Percentiles rank a stretch among this genome's conserved stretches.
Evolutionary conservation across 2,113 vertebrate species (phyloP).

Genomic region (Pseudopipra pipra): DNA sequence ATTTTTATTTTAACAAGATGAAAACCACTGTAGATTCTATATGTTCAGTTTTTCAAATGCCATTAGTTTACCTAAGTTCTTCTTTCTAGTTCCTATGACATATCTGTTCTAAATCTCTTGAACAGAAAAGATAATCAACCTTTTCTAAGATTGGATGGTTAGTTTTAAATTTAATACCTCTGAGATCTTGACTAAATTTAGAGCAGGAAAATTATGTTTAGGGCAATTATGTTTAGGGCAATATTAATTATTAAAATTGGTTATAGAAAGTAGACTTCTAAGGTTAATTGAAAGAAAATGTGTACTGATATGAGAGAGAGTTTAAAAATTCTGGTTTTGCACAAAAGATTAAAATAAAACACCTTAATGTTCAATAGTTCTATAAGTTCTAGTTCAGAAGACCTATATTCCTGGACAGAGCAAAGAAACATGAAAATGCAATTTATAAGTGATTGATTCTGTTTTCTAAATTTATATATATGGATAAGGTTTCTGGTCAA

Average conservation of each 20-base stretch:
- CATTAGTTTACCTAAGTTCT: background rate
- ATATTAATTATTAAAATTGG: background rate
- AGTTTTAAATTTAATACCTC: background rate
- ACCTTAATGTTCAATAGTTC: background rate
- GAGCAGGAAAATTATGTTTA: background rate
- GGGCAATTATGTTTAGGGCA: background rate
- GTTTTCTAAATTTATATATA: background rate
- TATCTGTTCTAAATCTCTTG: background rate
- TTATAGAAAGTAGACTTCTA: background rate
- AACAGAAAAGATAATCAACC: background rate
- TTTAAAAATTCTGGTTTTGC: background rate
- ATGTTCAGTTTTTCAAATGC: background rate
- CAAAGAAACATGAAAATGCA: background rate
- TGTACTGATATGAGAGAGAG: background rate
- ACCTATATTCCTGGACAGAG: background rate
- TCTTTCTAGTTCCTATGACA: background rate
- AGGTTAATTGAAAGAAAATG: slow-evolving; percentile 23
- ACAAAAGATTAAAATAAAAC: background rate
- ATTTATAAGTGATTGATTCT: background rate
- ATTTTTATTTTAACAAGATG: background rate
- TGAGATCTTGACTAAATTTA: background rate
- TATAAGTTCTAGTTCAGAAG: background rate
- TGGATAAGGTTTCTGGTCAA: background rate
- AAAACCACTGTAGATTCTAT: background rate
- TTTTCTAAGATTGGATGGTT: background rate